These are phyloP conservation scores for Gymnogyps californianus DNA, from an alignment of 2,113 vertebrate genomes.

Conservation along the genomic window DNA sequence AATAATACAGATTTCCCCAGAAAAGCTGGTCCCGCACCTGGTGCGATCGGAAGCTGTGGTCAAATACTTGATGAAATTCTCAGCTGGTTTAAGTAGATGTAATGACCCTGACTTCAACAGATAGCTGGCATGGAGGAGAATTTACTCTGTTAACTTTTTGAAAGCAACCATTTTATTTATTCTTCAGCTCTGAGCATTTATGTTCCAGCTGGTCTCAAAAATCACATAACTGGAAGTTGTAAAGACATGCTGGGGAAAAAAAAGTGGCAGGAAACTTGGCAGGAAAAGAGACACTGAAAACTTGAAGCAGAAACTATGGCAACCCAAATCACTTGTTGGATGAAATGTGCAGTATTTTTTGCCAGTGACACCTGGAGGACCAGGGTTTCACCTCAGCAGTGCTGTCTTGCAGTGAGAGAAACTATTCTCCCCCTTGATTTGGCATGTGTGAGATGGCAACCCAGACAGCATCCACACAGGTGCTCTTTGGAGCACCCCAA, in stretches of 20 bases:
- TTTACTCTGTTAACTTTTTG: not conserved
- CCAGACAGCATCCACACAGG: not conserved
- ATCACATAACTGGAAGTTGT: slow-evolving; percentile 36
- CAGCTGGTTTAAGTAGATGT: slow-evolving; percentile 25
- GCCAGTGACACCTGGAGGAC: not conserved
- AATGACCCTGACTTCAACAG: not conserved
- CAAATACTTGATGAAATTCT: slow-evolving; percentile 35
- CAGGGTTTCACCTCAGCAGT: not conserved
- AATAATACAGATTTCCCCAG: not conserved
- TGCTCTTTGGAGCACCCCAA: not conserved
- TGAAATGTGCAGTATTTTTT: not conserved
- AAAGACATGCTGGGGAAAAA: slow-evolving; percentile 14
- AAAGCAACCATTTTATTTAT: slow-evolving; percentile 51
- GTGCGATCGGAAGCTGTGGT: not conserved
- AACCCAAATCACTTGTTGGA: not conserved
- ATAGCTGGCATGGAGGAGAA: not conserved
- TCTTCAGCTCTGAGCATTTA: slow-evolving; percentile 20
- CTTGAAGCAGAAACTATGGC: slow-evolving; percentile 25
- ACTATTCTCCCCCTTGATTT: not conserved
- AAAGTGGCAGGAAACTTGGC: slow-evolving; percentile 26
- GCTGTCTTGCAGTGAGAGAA: not conserved
- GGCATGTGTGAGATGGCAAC: not conserved
- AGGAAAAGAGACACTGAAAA: slow-evolving; percentile 3
- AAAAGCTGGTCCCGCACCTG: not conserved
- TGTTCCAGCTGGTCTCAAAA: slow-evolving; percentile 57